A percentile compares a stretch with the other conserved stretches of the same genome.
phyloP scores from a whole-genome alignment of 2,797 vertebrate species.

The Aldrovandia affinis region DNA sequence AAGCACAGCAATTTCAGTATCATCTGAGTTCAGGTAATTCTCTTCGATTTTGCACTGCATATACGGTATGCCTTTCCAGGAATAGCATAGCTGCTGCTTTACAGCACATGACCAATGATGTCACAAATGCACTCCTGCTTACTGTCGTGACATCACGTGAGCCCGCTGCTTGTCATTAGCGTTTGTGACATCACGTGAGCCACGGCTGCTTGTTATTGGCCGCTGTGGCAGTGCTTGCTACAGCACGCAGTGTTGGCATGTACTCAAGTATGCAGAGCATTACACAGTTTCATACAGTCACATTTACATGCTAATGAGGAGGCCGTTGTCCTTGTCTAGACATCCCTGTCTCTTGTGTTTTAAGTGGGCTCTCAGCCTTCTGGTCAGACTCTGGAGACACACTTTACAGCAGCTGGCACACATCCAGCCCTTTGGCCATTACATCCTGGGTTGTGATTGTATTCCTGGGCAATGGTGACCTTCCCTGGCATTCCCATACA shows the following conservation, averaged over 20 bases:
- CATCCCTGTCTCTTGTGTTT: background rate
- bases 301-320: background rate
- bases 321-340: conserved; percentile 9
- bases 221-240: background rate
- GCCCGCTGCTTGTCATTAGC: background rate
- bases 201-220: background rate
- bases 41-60: too few relatives aligned
- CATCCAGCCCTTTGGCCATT: background rate
- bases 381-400: background rate
- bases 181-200: background rate
- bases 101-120: too few relatives aligned
- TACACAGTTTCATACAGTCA: conserved; percentile 9
- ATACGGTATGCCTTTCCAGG: too few relatives aligned
- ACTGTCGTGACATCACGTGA: background rate
- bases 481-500: background rate
- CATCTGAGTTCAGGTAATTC: too few relatives aligned
- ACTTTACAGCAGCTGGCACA: background rate
- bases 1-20: too few relatives aligned
- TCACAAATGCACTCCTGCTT: too few relatives aligned
- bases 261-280: background rate
- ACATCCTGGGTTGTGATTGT: background rate
- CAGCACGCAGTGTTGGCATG: background rate
- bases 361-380: background rate
- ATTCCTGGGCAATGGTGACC: background rate
- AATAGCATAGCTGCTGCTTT: too few relatives aligned